phyloP scores from a whole-genome alignment of 2,113 vertebrate species.

The Mesitornis unicolor region DNA sequence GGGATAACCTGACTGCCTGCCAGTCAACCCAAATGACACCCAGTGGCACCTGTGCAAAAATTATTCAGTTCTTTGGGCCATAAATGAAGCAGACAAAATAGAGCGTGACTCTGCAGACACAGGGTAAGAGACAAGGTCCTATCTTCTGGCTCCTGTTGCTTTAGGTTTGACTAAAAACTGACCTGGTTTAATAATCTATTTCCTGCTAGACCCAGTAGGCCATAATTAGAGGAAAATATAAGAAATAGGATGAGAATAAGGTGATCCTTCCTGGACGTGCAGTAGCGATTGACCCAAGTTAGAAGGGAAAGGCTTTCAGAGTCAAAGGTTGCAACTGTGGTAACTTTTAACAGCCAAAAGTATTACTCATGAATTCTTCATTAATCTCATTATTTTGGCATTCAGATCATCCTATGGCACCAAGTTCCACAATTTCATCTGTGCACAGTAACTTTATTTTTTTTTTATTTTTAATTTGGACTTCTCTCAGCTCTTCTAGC shows the following conservation, averaged over 20 bases:
- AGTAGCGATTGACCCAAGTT: background rate
- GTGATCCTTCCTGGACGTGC: background rate
- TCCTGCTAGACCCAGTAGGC: background rate
- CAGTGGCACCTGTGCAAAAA: background rate
- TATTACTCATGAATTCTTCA: background rate
- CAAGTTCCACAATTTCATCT: background rate
- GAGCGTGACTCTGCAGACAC: background rate
- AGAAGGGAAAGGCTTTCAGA: background rate
- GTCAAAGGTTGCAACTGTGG: background rate
- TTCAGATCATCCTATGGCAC: background rate
- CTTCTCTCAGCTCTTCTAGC: background rate
- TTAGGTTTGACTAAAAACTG: background rate
- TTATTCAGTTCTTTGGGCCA: background rate
- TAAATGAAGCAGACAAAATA: background rate
- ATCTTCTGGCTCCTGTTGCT: background rate
- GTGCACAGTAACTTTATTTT: background rate
- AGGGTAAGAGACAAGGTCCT: background rate
- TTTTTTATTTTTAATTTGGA: background rate
- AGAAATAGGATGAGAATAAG: background rate
- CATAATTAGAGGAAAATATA: background rate
- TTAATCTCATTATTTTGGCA: background rate
- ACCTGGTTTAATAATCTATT: background rate
- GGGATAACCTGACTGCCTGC: background rate
- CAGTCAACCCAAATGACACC: background rate
- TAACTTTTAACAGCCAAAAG: background rate